Percentiles rank a stretch among this genome's conserved stretches.
phyloP scores from a whole-genome alignment of 2,113 vertebrate genomes.

The Larimichthys crocea region DNA sequence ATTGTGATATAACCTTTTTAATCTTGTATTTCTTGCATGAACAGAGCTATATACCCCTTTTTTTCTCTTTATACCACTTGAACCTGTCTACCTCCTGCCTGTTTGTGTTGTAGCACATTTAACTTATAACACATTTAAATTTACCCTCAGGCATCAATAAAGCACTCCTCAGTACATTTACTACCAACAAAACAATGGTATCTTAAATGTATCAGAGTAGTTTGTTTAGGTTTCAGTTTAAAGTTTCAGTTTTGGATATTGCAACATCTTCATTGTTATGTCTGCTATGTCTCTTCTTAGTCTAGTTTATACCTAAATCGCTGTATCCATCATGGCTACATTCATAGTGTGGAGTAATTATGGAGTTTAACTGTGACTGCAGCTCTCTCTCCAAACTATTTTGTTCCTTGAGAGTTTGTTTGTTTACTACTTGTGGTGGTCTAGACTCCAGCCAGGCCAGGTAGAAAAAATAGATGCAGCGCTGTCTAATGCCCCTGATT shows the following conservation, averaged over 20 bases:
- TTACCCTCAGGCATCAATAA: too few relatives aligned
- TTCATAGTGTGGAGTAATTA: slow-evolving; percentile 5
- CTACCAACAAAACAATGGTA: neutral
- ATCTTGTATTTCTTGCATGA: too few relatives aligned
- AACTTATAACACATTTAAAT: too few relatives aligned
- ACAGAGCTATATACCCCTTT: too few relatives aligned
- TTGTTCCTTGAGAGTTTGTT: slow-evolving; percentile 46
- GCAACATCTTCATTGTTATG: neutral
- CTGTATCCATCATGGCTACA: neutral
- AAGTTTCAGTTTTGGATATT: neutral
- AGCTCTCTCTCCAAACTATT: neutral
- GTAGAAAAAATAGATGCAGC: slow-evolving; percentile 42
- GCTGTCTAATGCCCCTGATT: slow-evolving; percentile 50
- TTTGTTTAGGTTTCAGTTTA: neutral
- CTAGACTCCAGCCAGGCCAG: slow-evolving; percentile 52
- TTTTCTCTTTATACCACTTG: too few relatives aligned
- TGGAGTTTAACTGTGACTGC: neutral
- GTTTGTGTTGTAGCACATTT: too few relatives aligned
- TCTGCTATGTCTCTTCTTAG: neutral
- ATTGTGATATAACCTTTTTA: too few relatives aligned
- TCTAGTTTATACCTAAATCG: neutral
- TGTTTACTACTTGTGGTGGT: slow-evolving; percentile 60
- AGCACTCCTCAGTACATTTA: neutral
- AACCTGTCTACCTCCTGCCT: too few relatives aligned
- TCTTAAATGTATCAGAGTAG: neutral